Conservation (phyloP, 2,797 vertebrate species). For the Argyrosomus regius region DNA sequence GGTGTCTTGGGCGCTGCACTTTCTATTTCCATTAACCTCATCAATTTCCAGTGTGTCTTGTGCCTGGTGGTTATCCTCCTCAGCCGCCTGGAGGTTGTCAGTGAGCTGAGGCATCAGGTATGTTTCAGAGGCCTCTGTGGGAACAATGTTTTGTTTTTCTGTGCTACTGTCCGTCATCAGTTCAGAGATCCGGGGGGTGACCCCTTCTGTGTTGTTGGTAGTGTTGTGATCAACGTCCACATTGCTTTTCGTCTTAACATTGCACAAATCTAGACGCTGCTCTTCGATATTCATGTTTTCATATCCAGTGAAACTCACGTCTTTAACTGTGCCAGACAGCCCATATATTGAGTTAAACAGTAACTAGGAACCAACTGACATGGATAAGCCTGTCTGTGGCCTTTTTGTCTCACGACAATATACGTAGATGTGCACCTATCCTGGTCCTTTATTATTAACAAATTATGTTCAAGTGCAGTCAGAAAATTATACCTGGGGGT, state of each 20-base stretch:
- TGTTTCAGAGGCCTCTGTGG: constrained; percentile 70
- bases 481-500: not conserved
- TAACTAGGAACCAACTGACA: constrained; percentile 55
- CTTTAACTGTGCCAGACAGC: constrained; percentile 64
- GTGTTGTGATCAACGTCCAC: constrained; percentile 74
- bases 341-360: constrained; percentile 61
- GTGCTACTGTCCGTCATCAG: constrained; percentile 76
- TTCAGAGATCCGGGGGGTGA: constrained; percentile 79
- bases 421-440: constrained; percentile 19
- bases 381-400: constrained; percentile 39
- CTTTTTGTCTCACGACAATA: constrained; percentile 27
- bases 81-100: constrained; percentile 73
- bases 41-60: constrained; percentile 80
- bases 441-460: constrained; percentile 13
- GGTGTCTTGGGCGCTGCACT: constrained; percentile 61
- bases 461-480: constrained; percentile 42
- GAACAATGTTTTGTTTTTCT: constrained; percentile 71
- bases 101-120: constrained; percentile 78
- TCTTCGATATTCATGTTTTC: constrained; percentile 88
- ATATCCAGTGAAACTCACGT: constrained; percentile 77
- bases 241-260: constrained; percentile 81
- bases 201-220: constrained; percentile 75
- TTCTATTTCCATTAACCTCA: constrained; percentile 80
- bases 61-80: constrained; percentile 74
- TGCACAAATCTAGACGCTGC: constrained; percentile 85